A percentile compares a stretch with the other conserved stretches of the same genome.
Conservation (phyloP, 2,888 invertebrate species). For the Anaspis maculata region DNA sequence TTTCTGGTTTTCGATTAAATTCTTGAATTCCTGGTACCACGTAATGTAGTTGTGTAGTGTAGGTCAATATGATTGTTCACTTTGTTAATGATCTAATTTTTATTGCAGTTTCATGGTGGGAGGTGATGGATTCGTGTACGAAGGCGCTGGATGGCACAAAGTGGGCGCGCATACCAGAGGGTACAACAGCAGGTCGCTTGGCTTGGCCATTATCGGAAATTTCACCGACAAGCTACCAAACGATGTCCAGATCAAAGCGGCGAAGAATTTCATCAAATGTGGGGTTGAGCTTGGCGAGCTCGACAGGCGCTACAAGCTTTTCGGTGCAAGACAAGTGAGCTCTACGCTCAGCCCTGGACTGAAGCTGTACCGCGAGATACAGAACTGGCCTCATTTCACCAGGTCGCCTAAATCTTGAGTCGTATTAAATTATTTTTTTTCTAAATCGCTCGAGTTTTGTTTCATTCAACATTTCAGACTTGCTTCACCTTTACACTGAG, state of each 20-base stretch:
- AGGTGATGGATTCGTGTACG: slow-evolving; percentile 52
- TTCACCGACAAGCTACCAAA: slow-evolving; percentile 42
- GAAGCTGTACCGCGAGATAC: slow-evolving; percentile 44
- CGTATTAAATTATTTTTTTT: too few relatives aligned
- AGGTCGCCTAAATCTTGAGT: slow-evolving; percentile 15
- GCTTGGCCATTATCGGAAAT: slow-evolving; percentile 52
- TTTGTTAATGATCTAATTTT: slow-evolving; percentile 5
- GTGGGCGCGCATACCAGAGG: slow-evolving; percentile 50
- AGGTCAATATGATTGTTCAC: too few relatives aligned
- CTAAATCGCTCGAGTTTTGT: too few relatives aligned
- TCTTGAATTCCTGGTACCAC: too few relatives aligned
- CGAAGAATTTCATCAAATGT: slow-evolving; percentile 45
- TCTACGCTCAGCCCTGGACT: slow-evolving; percentile 49
- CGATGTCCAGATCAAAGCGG: slow-evolving; percentile 40
- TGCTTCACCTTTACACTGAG: too few relatives aligned
- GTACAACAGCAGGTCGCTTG: slow-evolving; percentile 48
- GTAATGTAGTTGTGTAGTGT: too few relatives aligned
- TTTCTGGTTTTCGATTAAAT: not conserved
- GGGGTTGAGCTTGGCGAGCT: slow-evolving; percentile 43
- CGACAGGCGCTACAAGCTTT: slow-evolving; percentile 42
- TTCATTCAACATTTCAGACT: too few relatives aligned
- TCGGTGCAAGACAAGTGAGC: slow-evolving; percentile 49
- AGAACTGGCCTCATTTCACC: slow-evolving; percentile 44
- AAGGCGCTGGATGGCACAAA: slow-evolving; percentile 51
- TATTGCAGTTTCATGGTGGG: slow-evolving; percentile 50